phyloP scores from a whole-genome alignment of 2,797 vertebrate species.

The Carapus acus region DNA sequence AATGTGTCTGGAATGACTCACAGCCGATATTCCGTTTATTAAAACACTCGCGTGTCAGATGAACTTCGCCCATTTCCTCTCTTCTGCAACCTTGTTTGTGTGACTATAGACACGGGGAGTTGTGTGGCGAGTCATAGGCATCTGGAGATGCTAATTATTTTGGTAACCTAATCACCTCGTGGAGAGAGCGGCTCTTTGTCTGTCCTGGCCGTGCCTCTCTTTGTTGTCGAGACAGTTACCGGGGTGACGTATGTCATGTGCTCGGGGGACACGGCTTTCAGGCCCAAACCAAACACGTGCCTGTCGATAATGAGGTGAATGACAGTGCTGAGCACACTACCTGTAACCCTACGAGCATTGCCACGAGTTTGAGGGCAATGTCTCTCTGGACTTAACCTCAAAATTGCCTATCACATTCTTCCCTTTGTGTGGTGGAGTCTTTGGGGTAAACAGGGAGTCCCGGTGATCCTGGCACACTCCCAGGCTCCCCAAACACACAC shows the following conservation, averaged over 20 bases:
- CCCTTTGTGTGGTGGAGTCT: no score
- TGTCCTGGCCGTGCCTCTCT: slow-evolving; percentile 40
- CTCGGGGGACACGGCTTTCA: slow-evolving; percentile 29
- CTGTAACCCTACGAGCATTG: neutral
- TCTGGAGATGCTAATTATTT: slow-evolving; percentile 53
- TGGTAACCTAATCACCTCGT: slow-evolving; percentile 64
- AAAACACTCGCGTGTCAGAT: slow-evolving; percentile 40
- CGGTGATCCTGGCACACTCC: no score
- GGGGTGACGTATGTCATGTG: slow-evolving; percentile 52
- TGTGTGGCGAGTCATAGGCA: slow-evolving; percentile 35
- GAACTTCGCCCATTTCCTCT: slow-evolving; percentile 26
- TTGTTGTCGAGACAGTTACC: slow-evolving; percentile 54
- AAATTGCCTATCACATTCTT: no score
- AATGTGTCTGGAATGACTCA: neutral
- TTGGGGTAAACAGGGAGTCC: no score
- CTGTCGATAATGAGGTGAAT: slow-evolving; percentile 20
- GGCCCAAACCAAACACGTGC: slow-evolving; percentile 27
- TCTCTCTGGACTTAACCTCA: no score
- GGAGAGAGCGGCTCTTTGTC: slow-evolving; percentile 65
- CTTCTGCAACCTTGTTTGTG: slow-evolving; percentile 34
- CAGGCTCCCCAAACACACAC: no score
- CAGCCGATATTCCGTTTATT: neutral
- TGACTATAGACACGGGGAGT: slow-evolving; percentile 47
- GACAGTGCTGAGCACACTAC: slow-evolving; percentile 10
- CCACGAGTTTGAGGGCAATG: neutral